Evolutionary conservation across 1,140 invertebrate species (phyloP), one percentile per base, ranked within the genome.

Genomic region (Geopemphigus sp.): DNA sequence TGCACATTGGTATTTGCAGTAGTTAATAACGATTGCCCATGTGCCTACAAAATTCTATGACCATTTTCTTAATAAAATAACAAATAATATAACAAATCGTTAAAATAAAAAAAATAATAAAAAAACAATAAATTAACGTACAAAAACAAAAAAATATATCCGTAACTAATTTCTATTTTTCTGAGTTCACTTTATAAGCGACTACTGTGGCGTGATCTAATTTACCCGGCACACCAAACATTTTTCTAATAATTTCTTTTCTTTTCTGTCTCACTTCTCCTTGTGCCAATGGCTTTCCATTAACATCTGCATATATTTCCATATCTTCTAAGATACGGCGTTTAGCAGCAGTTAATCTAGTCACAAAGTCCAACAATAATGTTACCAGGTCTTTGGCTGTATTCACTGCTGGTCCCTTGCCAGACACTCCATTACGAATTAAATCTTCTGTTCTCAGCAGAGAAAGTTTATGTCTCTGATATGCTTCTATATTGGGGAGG

Each of bases 151-250:
- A 76, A 78, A 47, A 24, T 61, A 5, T 5, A 50, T 47, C 24
- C 47, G n/a, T 57, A 26, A 78, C 22, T 14, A 26, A 59, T 11
- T 59, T 47, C 5, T 63, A 57, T 29, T 39, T 45, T 24, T 17
- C 15, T 15, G 39, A 61, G 63, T 12, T 63, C 8, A 78, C 24
- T 78, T 63, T 78, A 83, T 92, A 95, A 0, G 94, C 94, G 61
- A 95, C 92, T 24, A 95, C 90, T 12, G 93, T 93, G 24, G 95
- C 95, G 85, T 97, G 95, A 86, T 97, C 95, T 80, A 97, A 86
- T 86, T 97, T 97, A n/a, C 95, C 95, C 2, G 95, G 94, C 81
- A 96, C 90, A 84, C 90, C 86, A 74, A 90, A 89, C 72, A 76
- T 76, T 87, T 89, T 93, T 84, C 92, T 91, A 82, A 92, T 86